These are phyloP conservation scores for Halcyon badia DNA, from an alignment of 2,797 vertebrate genomes.

Conservation along the genomic window DNA sequence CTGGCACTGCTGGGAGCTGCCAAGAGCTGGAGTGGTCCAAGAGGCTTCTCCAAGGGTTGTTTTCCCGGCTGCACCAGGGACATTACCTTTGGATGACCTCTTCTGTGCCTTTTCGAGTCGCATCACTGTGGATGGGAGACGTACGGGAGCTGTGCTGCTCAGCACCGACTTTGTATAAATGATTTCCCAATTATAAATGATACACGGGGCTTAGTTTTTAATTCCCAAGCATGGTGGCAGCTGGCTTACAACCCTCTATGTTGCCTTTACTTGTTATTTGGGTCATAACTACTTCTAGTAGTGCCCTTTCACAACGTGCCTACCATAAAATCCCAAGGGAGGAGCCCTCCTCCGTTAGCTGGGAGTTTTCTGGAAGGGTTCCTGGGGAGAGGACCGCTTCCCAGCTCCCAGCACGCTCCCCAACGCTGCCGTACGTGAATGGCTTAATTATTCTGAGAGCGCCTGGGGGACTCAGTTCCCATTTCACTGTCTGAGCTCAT, in stretches of 20 bases:
- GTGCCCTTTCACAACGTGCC: not conserved
- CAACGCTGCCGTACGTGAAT: rapidly evolving
- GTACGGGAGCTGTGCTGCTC: not conserved
- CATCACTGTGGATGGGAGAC: rapidly evolving
- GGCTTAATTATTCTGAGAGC: rapidly evolving
- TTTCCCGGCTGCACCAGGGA: rapidly evolving
- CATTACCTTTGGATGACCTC: not conserved
- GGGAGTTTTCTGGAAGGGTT: not conserved
- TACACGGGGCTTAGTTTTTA: rapidly evolving
- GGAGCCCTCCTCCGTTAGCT: not conserved
- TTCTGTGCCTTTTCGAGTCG: rapidly evolving
- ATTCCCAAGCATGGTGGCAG: not conserved
- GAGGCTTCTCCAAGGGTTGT: rapidly evolving
- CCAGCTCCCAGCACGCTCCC: not conserved
- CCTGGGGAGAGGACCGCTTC: not conserved
- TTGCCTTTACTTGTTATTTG: not conserved
- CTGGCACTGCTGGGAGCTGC: rapidly evolving
- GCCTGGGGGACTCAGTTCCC: not conserved
- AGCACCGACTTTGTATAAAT: rapidly evolving
- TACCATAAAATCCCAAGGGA: not conserved
- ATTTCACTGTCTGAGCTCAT: not conserved
- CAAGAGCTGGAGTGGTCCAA: rapidly evolving
- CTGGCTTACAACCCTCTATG: rapidly evolving
- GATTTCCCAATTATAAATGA: not conserved
- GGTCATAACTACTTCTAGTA: rapidly evolving